Percentiles rank a stretch among this genome's conserved stretches.
These are phyloP conservation scores for Phalacrocorax pelagicus DNA, from an alignment of 2,113 vertebrate species.

Conservation along the genomic window DNA sequence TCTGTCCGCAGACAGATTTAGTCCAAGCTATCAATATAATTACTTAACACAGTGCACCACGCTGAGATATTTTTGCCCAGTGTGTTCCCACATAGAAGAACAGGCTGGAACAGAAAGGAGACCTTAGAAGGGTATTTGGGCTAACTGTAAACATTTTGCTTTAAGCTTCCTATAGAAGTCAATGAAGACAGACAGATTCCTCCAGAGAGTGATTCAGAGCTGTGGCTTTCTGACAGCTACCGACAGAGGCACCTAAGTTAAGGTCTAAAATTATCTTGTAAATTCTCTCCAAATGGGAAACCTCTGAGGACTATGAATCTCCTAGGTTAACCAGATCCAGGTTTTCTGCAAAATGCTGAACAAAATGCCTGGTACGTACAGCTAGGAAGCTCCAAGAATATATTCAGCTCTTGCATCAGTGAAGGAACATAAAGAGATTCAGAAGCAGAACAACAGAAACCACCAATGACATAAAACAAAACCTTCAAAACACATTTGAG, in stretches of 20 bases:
- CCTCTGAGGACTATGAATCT: not conserved
- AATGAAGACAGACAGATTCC: not conserved
- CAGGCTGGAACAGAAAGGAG: not conserved
- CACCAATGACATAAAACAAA: not conserved
- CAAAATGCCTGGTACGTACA: not conserved
- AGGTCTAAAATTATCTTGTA: not conserved
- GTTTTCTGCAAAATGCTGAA: not conserved
- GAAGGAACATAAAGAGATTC: not conserved
- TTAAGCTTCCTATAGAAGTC: not conserved
- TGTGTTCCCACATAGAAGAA: not conserved
- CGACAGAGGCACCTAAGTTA: not conserved
- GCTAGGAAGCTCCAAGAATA: not conserved
- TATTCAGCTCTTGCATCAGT: not conserved
- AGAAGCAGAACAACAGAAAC: not conserved
- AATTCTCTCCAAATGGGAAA: not conserved
- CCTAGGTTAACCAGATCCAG: not conserved
- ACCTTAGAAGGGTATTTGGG: not conserved
- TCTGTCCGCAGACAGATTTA: not conserved
- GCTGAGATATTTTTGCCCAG: not conserved
- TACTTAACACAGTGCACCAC: not conserved
- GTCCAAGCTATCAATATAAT: not conserved
- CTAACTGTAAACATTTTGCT: not conserved
- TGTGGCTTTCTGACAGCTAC: not conserved
- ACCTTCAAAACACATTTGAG: not conserved
- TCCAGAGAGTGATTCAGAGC: not conserved